phyloP scores from a whole-genome alignment of 1,140 invertebrate genomes.

The Magallana angulata region DNA sequence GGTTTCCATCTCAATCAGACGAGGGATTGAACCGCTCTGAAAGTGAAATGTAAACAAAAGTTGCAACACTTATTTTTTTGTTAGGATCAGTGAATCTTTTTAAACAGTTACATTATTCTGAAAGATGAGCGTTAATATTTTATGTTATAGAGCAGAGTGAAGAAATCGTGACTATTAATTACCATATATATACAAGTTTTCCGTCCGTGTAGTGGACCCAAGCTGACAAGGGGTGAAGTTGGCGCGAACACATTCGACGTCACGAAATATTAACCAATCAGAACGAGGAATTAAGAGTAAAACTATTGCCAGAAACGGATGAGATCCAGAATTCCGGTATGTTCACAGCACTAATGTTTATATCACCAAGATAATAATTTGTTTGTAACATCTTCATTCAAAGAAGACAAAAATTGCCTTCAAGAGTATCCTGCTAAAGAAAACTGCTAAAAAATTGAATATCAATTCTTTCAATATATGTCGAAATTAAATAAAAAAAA shows the following conservation, averaged over 20 bases:
- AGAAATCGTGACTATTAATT: not conserved
- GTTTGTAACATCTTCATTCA: too few species aligned
- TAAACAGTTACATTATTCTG: not conserved
- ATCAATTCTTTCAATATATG: too few species aligned
- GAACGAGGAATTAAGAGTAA: not conserved
- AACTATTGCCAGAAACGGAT: not conserved
- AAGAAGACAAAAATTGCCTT: too few species aligned
- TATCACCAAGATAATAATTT: too few species aligned
- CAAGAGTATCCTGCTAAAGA: too few species aligned
- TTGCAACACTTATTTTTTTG: not conserved
- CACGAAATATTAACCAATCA: not conserved
- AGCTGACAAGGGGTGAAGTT: slow-evolving; percentile 18
- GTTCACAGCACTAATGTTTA: not conserved
- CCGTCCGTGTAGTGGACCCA: not conserved
- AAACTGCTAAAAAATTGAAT: too few species aligned
- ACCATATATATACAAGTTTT: not conserved
- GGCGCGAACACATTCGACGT: not conserved
- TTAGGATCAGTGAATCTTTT: not conserved
- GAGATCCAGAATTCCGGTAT: not conserved
- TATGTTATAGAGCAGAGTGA: too few species aligned
- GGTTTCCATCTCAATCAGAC: slow-evolving; percentile 42
- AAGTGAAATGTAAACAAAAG: not conserved
- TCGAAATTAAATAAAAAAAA: too few species aligned
- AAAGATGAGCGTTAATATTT: too few species aligned
- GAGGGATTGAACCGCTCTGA: not conserved